These are phyloP conservation scores for Leptarthrus brevirostris DNA, from an alignment of 2,888 invertebrate species.

Conservation along the genomic window DNA sequence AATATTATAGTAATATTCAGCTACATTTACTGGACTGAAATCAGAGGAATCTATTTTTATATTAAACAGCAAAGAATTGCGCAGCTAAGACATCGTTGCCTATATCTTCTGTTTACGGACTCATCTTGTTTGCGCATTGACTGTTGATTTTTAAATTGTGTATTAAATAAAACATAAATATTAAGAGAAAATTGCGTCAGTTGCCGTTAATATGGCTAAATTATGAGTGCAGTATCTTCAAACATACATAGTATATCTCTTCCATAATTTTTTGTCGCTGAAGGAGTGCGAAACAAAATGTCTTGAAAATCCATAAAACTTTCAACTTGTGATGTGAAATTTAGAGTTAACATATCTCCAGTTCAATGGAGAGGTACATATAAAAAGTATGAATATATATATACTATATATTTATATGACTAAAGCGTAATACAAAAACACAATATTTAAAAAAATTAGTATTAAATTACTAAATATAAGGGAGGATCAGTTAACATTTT, in stretches of 20 bases:
- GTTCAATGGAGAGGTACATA: slow-evolving; percentile 63
- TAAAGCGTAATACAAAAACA: slow-evolving; percentile 42
- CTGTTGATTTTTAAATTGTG: neutral
- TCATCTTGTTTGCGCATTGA: neutral
- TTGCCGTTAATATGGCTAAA: neutral
- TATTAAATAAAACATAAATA: no score
- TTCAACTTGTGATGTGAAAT: slow-evolving; percentile 68
- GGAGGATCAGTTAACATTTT: slow-evolving; percentile 57
- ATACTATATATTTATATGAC: slow-evolving; percentile 50
- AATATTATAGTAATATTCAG: slow-evolving; percentile 40
- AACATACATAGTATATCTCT: slow-evolving; percentile 23
- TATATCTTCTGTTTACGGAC: slow-evolving; percentile 1
- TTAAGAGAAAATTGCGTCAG: no score
- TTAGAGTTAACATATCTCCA: slow-evolving; percentile 68
- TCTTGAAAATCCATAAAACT: slow-evolving; percentile 55
- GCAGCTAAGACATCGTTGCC: slow-evolving; percentile 13
- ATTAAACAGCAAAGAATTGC: slow-evolving; percentile 15
- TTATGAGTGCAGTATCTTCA: slow-evolving; percentile 12
- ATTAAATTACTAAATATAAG: slow-evolving; percentile 39
- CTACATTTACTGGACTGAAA: slow-evolving; percentile 34
- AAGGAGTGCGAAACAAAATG: slow-evolving; percentile 36
- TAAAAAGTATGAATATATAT: slow-evolving; percentile 49
- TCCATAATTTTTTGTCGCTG: slow-evolving; percentile 37
- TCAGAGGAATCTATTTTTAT: slow-evolving; percentile 35
- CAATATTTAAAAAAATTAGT: slow-evolving; percentile 36